Conservation (phyloP, 2,797 vertebrate genomes). For the Premnoplex brunnescens region DNA sequence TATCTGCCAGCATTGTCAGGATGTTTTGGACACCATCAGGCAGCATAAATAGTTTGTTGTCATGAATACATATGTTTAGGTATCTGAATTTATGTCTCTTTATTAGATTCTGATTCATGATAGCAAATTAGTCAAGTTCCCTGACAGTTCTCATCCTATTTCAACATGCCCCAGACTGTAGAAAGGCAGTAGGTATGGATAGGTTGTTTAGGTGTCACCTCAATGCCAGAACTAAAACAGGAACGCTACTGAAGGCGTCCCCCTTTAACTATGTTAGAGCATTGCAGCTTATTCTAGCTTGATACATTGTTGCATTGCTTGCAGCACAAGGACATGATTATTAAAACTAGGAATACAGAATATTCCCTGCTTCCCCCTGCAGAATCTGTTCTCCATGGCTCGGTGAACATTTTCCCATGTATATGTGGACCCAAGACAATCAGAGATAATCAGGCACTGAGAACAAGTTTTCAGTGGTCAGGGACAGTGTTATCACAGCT, state of each 20-base stretch:
- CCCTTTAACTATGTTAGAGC: background rate
- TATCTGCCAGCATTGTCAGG: background rate
- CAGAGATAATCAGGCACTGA: background rate
- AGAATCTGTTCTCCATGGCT: rapidly evolving
- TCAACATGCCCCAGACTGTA: background rate
- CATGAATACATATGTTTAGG: background rate
- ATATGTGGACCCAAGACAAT: background rate
- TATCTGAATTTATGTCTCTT: background rate
- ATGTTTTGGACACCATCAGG: background rate
- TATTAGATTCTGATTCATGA: background rate
- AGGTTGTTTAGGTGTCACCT: background rate
- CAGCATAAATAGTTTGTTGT: background rate
- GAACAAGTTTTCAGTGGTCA: background rate
- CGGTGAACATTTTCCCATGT: background rate
- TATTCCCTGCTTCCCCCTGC: background rate
- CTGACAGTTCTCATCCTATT: background rate
- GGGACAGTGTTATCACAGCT: background rate
- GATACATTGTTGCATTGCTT: background rate
- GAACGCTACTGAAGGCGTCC: background rate
- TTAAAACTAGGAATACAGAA: background rate
- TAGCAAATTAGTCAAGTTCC: background rate
- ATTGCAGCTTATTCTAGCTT: background rate
- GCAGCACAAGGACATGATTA: background rate
- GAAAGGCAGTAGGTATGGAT: background rate
- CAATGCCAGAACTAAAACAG: background rate